Base-by-base conservation (phyloP, 2,888 invertebrate species). In the Tricholauxania praeusta region DNA sequence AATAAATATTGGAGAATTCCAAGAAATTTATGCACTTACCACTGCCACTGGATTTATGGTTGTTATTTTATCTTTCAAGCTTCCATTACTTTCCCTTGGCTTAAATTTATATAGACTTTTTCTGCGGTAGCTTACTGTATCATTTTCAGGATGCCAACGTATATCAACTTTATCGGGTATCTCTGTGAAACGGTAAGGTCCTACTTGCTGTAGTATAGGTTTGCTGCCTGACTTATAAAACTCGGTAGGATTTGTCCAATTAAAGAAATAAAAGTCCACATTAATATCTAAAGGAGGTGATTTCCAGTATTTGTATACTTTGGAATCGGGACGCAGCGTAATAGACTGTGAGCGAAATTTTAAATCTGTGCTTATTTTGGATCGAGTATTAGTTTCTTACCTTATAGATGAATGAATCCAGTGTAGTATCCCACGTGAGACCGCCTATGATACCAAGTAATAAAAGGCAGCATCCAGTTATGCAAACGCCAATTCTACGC, bases 221-320 rank as follows among this genome's bases (percentile, higher is more conserved):
- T 91, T 91, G 0, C 80, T 76, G 5, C 81, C 79, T 1, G 85
- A 87, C 77, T 89, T 89, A 0, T 89, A 88, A 57, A 91, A 89
- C 57, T 90, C 89, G 8, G 91, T 89, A 0, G 93, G 90, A 84
- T 94, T 94, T 6, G 94, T 94, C 94, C 94, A 94, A 84, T 94
- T 94, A 84, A 91, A 94, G 76, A 93, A 89, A 82, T 90, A 92
- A 62, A 94, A 87, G 78, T 93, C 91, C 66, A 93, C 84, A 76
- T 85, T 88, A 1, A 93, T 83, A 0, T 91, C 91, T 14, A 93
- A 84, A 0, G 89, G 88, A 0, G 92, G 91, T 48, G 89, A 90
- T 79, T 90, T 88, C 96, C 96, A 96, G 17, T 84, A 75, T 51
- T 79, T 78, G 1, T 75, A 76, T 7, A 83, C 75, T 75, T 79